Conservation (phyloP, 1,140 invertebrate genomes). For the Trichonephila clavipes region DNA sequence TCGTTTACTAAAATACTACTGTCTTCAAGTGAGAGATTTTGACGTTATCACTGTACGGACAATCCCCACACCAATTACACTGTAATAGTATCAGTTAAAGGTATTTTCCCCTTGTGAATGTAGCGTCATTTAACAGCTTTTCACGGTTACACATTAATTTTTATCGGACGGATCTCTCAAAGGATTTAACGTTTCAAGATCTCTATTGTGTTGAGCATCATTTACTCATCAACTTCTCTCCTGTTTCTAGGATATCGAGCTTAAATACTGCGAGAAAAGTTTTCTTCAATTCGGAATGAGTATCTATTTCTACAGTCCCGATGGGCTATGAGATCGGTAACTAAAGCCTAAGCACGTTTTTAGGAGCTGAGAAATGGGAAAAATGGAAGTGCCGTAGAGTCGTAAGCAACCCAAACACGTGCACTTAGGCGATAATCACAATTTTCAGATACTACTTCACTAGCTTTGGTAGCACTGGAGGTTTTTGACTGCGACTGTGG, state of each 20-base stretch:
- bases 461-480: neutral
- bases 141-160: constrained; percentile 5
- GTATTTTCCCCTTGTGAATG: constrained; percentile 22
- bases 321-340: constrained; percentile 3
- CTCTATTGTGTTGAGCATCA: constrained; percentile 29
- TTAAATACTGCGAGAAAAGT: constrained; percentile 19
- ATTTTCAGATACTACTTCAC: constrained; percentile 37
- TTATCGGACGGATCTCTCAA: neutral
- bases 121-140: neutral
- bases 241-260: neutral
- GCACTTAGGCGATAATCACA: constrained; percentile 35
- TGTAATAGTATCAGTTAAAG: constrained; percentile 14
- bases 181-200: constrained; percentile 5
- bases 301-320: constrained; percentile 24
- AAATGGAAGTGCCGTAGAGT: constrained; percentile 2
- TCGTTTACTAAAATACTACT: neutral
- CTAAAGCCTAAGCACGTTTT: constrained; percentile 57
- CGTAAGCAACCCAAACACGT: constrained; percentile 50
- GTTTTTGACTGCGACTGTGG: neutral
- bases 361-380: constrained; percentile 45
- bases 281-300: neutral
- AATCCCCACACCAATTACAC: neutral
- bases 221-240: neutral
- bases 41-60: neutral
- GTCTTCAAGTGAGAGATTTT: neutral